These are phyloP conservation scores for Talpa occidentalis DNA, from an alignment of 2,113 vertebrate genomes.

Conservation along the genomic window DNA sequence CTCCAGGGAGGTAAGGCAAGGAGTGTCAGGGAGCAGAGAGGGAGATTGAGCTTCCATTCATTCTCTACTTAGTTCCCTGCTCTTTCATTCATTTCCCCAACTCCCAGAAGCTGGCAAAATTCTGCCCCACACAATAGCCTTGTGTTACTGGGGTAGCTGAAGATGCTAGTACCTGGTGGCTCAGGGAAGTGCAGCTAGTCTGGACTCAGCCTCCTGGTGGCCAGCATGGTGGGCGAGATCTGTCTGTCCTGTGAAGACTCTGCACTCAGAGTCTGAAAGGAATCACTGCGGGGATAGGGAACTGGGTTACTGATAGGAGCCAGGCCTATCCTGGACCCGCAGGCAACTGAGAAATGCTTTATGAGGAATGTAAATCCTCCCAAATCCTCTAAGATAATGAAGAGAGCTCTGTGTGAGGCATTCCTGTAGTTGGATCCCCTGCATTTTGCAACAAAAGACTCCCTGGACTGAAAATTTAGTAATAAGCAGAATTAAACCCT, in stretches of 20 bases:
- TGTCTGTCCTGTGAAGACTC: neutral
- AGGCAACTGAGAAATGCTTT: neutral
- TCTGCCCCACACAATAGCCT: no score
- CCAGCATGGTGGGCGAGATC: neutral
- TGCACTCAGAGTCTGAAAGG: neutral
- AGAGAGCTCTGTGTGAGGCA: neutral
- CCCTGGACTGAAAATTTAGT: no score
- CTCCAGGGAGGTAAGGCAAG: neutral
- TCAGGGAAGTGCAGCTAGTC: neutral
- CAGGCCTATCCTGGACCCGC: neutral
- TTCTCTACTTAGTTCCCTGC: no score
- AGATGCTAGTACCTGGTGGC: neutral
- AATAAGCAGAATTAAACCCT: no score
- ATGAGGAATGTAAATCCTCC: neutral
- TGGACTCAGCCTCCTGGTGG: neutral
- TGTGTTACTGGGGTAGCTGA: no score
- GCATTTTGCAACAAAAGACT: no score
- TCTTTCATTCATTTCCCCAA: no score
- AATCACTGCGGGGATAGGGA: neutral
- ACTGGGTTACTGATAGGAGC: neutral
- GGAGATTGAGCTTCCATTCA: no score
- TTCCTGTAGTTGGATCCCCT: no score
- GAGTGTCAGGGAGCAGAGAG: fast-evolving
- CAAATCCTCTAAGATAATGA: neutral
- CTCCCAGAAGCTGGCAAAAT: neutral